Evolutionary conservation across 2,113 vertebrate genomes (phyloP), one percentile per base, ranked within the genome.

Genomic region (Orientallactaga bullata): DNA sequence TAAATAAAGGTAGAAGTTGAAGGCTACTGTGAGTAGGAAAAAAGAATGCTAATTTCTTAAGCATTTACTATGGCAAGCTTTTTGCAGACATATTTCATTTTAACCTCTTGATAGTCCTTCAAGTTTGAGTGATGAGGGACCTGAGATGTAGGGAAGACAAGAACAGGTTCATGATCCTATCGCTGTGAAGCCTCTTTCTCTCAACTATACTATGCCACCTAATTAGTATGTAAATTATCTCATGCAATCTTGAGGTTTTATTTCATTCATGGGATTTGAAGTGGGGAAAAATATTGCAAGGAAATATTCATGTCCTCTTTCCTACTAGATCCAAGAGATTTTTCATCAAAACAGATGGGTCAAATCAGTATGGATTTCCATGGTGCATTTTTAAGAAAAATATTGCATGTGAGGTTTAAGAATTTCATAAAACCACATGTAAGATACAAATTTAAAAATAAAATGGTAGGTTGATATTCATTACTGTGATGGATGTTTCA

Each of bases 151-250:
- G 47, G 24, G n/a, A 86, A 32, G 58, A 61, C 88, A 81, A 77
- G 47, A 84, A 82, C 60, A 73, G 60, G 42, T 47, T 88, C 10
- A 55, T 5, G 20, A 63, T 89, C 37, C 20, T 30, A 28, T 26
- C 85, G 82, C 26, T 82, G 7, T 32, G 60, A 93, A 71, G 71
- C 37, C 47, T 63, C n/a, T 74, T 37, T 63, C 58, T 89, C 39
- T 66, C 69, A 11, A 16, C 18, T 63, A 69, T 39, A 68, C 32
- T 23, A 4, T 26, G 35, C 66, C 21, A 76, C 71, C 78, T 94
- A 95, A 96, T 93, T 96, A 96, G 90, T 94, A 95, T 95, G 94
- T 74, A 96, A 97, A 96, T 97, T 76, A 95, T 89, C 51, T 89
- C 65, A 71, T 84, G 69, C 65, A 74, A 88, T 93, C 88, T 78